Percentiles rank a stretch among this genome's conserved stretches.
phyloP scores from a whole-genome alignment of 1,140 invertebrate species.

The Brachionus plicatilis region DNA sequence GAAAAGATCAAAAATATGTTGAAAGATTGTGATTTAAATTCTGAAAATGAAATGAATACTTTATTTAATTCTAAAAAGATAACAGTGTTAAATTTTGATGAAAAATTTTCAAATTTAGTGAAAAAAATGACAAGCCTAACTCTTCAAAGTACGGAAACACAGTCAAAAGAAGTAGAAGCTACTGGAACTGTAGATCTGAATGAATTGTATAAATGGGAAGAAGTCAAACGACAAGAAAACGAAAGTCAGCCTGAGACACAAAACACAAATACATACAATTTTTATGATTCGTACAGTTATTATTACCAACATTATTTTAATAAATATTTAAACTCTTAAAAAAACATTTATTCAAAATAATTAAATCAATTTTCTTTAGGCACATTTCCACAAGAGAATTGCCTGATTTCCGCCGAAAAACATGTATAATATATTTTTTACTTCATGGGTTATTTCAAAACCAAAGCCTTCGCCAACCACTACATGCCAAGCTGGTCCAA shows the following conservation, averaged over 20 bases:
- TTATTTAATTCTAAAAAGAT: background rate
- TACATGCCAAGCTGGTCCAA: conserved; percentile 83
- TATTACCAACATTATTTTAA: conserved; percentile 27
- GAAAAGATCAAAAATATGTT: background rate
- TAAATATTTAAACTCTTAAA: conserved; percentile 29
- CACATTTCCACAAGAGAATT: conserved; percentile 84
- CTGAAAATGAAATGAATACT: background rate
- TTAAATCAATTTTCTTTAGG: conserved; percentile 44
- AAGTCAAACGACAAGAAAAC: background rate
- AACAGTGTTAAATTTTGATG: background rate
- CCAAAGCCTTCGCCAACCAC: conserved; percentile 86
- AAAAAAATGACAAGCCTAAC: background rate
- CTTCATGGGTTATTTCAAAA: conserved; percentile 84
- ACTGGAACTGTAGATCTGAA: background rate
- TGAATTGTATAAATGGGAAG: conserved; percentile 31
- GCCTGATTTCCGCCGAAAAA: conserved; percentile 84
- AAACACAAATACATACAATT: background rate
- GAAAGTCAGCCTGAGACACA: background rate
- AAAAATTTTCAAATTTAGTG: background rate
- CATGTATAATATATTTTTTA: conserved; percentile 80
- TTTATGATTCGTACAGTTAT: background rate
- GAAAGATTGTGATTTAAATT: background rate
- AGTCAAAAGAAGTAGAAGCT: background rate
- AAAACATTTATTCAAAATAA: conserved; percentile 1
- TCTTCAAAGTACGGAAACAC: background rate